phyloP scores from a whole-genome alignment of 2,113 vertebrate species.

The Pandion haliaetus region DNA sequence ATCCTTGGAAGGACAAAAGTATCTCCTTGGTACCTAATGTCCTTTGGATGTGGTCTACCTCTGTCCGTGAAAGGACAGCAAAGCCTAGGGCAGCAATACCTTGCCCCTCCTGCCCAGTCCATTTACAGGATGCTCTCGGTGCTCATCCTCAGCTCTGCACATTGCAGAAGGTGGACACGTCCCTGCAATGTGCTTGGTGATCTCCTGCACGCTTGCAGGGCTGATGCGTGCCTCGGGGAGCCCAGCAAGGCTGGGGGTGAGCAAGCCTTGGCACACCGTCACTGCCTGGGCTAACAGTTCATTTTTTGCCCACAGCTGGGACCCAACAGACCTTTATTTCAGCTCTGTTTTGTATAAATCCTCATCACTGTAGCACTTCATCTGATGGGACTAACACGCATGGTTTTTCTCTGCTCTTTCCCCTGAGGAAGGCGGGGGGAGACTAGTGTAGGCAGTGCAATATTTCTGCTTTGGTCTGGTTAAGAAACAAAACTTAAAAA shows the following conservation, averaged over 20 bases:
- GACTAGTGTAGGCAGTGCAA: not conserved
- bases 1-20: not conserved
- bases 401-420: conserved; percentile 45
- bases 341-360: conserved; percentile 23
- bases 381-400: conserved; percentile 14
- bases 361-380: not conserved
- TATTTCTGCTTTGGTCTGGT: conserved; percentile 12
- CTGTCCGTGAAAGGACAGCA: not conserved
- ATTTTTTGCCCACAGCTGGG: not conserved
- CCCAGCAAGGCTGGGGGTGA: not conserved
- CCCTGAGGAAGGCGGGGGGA: conserved; percentile 19
- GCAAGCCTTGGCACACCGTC: not conserved
- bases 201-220: not conserved
- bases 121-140: not conserved
- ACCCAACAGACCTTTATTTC: not conserved
- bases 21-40: not conserved
- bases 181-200: rapidly evolving
- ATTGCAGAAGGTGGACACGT: rapidly evolving
- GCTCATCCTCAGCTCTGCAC: not conserved
- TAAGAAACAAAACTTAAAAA: conserved; percentile 58
- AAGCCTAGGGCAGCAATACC: not conserved
- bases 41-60: not conserved
- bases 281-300: not conserved
- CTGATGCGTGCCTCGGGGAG: not conserved
- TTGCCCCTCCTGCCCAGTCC: not conserved